phyloP scores from a whole-genome alignment of 2,888 invertebrate genomes.

The Dolichopus griseipennis region DNA sequence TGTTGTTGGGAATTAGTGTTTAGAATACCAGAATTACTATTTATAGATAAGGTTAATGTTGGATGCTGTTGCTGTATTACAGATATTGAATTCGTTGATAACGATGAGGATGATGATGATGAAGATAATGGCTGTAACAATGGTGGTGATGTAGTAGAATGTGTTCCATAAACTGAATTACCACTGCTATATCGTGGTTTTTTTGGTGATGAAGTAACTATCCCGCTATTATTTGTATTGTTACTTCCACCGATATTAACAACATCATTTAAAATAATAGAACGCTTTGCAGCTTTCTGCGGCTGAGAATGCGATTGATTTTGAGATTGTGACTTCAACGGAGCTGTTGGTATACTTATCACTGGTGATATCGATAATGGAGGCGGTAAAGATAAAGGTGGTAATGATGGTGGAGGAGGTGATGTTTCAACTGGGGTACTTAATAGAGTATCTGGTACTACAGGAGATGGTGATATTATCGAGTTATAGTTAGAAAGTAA shows the following conservation, averaged over 20 bases:
- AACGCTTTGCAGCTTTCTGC: slow-evolving; percentile 21
- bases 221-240: background rate
- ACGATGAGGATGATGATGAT: background rate
- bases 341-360: background rate
- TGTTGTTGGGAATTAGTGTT: slow-evolving; percentile 12
- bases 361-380: slow-evolving; percentile 22
- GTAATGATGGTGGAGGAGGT: slow-evolving; percentile 15
- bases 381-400: slow-evolving; percentile 13
- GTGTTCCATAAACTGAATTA: slow-evolving; percentile 1
- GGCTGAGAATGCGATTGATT: slow-evolving; percentile 16
- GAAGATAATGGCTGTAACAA: slow-evolving; percentile 16
- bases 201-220: slow-evolving; percentile 32
- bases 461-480: slow-evolving; percentile 41
- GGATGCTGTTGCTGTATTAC: slow-evolving; percentile 21
- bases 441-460: slow-evolving; percentile 39
- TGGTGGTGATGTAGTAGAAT: slow-evolving; percentile 25
- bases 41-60: background rate
- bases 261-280: slow-evolving; percentile 21
- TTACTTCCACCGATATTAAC: slow-evolving; percentile 18
- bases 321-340: slow-evolving; percentile 8
- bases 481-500: slow-evolving; percentile 40
- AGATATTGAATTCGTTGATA: slow-evolving; percentile 25
- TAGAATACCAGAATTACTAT: background rate
- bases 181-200: slow-evolving; percentile 32
- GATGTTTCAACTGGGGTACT: slow-evolving; percentile 35